These are phyloP conservation scores for Pollimyrus isidori DNA, from an alignment of 2,113 vertebrate genomes.

Conservation along the genomic window DNA sequence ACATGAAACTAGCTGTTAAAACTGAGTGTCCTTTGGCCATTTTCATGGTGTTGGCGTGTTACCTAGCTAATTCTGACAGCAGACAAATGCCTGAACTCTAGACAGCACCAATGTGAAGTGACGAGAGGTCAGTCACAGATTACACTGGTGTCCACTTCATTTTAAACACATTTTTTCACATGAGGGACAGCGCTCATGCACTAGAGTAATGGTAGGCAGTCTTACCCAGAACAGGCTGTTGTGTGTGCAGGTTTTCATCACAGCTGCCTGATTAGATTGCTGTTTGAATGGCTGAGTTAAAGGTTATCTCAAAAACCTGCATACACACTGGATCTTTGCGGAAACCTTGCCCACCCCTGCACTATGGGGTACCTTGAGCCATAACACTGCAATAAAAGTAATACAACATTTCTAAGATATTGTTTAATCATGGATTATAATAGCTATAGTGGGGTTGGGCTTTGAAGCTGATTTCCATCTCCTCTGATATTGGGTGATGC, in stretches of 20 bases:
- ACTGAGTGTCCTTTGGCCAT: not conserved
- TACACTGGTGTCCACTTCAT: not conserved
- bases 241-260: not conserved
- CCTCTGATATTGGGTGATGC: not conserved
- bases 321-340: not conserved
- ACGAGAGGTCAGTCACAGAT: not conserved
- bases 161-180: not conserved
- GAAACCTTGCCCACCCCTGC: not conserved
- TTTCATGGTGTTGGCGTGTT: not conserved
- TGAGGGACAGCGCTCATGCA: not conserved
- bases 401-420: not conserved
- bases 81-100: not conserved
- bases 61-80: not conserved
- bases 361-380: not conserved
- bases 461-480: not conserved
- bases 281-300: not conserved
- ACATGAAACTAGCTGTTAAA: not conserved
- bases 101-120: not conserved
- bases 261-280: not conserved
- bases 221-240: not conserved
- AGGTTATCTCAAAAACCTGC: not conserved
- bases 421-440: not conserved
- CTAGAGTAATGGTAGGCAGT: not conserved
- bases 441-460: not conserved
- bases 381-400: not conserved